Percentiles rank a stretch among this genome's conserved stretches.
Evolutionary conservation across 2,113 vertebrate genomes (phyloP).

Genomic region (Malurus cyaneus): DNA sequence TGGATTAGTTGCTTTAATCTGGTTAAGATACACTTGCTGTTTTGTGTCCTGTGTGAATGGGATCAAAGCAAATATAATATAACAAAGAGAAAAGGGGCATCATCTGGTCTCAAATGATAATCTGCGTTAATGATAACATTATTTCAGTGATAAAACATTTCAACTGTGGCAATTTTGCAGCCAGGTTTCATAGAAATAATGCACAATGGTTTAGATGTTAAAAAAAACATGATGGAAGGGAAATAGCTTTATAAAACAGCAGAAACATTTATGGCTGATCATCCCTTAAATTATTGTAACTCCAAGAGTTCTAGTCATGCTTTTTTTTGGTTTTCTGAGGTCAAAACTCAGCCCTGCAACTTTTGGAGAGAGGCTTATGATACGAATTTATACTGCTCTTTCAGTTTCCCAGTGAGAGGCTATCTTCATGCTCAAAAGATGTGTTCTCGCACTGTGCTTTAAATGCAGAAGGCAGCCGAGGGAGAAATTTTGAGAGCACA

Average conservation of each 20-base stretch:
- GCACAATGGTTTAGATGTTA: neutral
- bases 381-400: neutral
- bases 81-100: constrained; percentile 41
- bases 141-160: neutral
- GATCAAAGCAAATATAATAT: constrained; percentile 49
- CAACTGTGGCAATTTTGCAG: neutral
- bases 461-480: neutral
- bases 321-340: neutral
- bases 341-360: neutral
- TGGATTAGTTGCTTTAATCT: constrained; percentile 62
- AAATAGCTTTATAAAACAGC: neutral
- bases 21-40: constrained; percentile 41
- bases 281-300: neutral
- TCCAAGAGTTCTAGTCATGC: neutral
- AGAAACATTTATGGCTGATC: neutral
- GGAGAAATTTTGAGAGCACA: neutral
- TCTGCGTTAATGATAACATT: constrained; percentile 42
- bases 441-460: neutral
- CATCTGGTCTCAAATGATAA: constrained; percentile 35
- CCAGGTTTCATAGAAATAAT: neutral
- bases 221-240: neutral
- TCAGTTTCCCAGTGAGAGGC: neutral
- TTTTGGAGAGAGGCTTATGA: neutral
- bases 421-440: neutral
- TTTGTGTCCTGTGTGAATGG: constrained; percentile 38